Base-by-base conservation (phyloP, 2,113 vertebrate genomes). In the Pseudorectes ferrugineus region DNA sequence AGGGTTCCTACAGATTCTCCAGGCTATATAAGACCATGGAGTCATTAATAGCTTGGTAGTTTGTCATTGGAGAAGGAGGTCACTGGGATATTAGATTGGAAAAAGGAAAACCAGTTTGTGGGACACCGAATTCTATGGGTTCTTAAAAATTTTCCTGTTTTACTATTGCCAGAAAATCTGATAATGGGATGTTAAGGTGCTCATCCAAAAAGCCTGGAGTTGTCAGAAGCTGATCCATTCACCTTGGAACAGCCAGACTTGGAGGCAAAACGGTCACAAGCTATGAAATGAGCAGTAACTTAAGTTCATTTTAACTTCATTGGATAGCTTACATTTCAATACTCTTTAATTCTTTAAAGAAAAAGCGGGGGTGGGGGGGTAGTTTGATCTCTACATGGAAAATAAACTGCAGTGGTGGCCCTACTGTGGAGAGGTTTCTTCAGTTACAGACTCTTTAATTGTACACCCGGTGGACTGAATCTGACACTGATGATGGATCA, bases 281-380 rank as follows among this genome's bases (percentile, higher is more conserved):
- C 31, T 59, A 24, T 4, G 3, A 49, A 80, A 43, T 33, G 10
- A 87, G 24, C 52, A 58, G 51, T 33, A 74, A 68, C 8, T 46
- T 49, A 7, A 68, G 28, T 70, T 63, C 25, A 29, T 54, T 88
- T 70, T 71, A 38, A 55, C 31, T 43, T 57, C 5, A 11, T 6
- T 51, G 40, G 15, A 25, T 4, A 45, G 23, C 12, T 75, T 62
- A 52, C 11, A 31, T 25, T 45, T 72, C 21, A 58, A 76, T 31
- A 33, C 10, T 28, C 31, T 43, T 40, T 18, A 57, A 71, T 35
- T 92, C 16, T 61, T 21, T 15, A 33, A 43, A 42, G 40, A 24
- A 26, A 15, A 1, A 1, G 3, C 2, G 6, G 2, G 1, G 42
- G 14, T 16, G 42, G 10, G 4, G 9, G 10, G 5, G 10, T 12